These are phyloP conservation scores for Anguilla anguilla DNA, from an alignment of 2,797 vertebrate genomes.

Conservation along the genomic window DNA sequence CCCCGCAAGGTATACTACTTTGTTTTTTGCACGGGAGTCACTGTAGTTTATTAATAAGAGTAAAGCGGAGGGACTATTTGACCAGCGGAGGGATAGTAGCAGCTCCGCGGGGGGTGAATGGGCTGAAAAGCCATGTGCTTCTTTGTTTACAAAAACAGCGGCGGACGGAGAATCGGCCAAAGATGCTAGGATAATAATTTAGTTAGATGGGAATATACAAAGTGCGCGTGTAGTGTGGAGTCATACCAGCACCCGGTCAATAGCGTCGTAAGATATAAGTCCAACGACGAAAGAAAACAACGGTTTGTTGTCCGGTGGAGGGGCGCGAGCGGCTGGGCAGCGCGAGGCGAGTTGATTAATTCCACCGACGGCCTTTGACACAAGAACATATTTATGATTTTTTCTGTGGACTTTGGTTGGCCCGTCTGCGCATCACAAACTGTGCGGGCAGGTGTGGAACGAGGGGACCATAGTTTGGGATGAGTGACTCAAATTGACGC, in stretches of 20 bases:
- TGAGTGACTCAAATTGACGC: neutral
- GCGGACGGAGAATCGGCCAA: conserved; percentile 1
- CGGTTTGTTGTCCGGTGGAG: conserved; percentile 22
- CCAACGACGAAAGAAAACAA: neutral
- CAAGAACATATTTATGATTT: neutral
- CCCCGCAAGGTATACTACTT: neutral
- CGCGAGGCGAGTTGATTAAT: conserved; percentile 24
- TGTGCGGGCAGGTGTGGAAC: neutral
- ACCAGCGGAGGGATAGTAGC: conserved; percentile 28
- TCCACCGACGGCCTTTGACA: conserved; percentile 4
- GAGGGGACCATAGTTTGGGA: neutral
- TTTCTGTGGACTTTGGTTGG: neutral
- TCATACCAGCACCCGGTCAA: neutral
- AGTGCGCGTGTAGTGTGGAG: neutral
- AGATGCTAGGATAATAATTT: neutral
- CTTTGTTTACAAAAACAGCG: conserved; percentile 48
- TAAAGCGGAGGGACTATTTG: conserved; percentile 30
- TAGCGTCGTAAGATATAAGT: neutral
- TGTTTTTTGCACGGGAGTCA: neutral
- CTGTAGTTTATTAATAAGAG: neutral
- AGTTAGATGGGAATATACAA: neutral
- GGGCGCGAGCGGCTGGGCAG: conserved; percentile 19
- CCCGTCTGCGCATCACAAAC: neutral
- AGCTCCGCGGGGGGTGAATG: conserved; percentile 23
- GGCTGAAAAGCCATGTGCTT: conserved; percentile 45